These are phyloP conservation scores for Scopus umbretta DNA, from an alignment of 2,113 vertebrate genomes.

Conservation along the genomic window DNA sequence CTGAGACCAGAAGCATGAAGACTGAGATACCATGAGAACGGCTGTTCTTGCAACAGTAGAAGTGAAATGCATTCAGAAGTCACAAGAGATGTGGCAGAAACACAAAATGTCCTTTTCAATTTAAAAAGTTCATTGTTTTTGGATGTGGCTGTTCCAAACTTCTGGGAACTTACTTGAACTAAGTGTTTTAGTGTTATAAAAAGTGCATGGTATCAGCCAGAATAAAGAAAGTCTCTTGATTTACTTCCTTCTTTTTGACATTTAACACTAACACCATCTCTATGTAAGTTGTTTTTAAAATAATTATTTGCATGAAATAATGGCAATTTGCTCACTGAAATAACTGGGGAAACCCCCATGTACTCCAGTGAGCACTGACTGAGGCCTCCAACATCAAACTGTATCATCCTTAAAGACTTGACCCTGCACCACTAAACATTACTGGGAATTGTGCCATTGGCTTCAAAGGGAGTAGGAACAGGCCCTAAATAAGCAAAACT, in stretches of 20 bases:
- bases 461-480: slow-evolving; percentile 56
- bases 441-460: slow-evolving; percentile 54
- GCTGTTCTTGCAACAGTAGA: background rate
- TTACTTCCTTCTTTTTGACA: background rate
- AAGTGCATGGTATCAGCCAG: background rate
- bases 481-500: slow-evolving; percentile 56
- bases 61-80: background rate
- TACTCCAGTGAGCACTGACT: background rate
- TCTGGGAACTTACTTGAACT: background rate
- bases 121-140: slow-evolving; percentile 16
- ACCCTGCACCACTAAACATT: slow-evolving; percentile 48
- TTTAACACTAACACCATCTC: background rate
- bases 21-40: background rate
- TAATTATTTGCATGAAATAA: background rate
- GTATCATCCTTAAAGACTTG: slow-evolving; percentile 35
- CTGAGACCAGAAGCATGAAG: background rate
- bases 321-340: background rate
- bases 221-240: background rate
- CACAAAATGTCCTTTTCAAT: background rate
- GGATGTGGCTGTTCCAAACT: background rate
- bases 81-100: slow-evolving; percentile 16
- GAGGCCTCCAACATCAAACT: slow-evolving; percentile 4
- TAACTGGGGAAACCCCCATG: slow-evolving; percentile 6
- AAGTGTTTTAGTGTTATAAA: background rate
- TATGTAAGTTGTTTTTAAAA: background rate